Evolutionary conservation across 2,113 vertebrate genomes (phyloP), one percentile per base, ranked within the genome.

Genomic region (Lagopus leucura): DNA sequence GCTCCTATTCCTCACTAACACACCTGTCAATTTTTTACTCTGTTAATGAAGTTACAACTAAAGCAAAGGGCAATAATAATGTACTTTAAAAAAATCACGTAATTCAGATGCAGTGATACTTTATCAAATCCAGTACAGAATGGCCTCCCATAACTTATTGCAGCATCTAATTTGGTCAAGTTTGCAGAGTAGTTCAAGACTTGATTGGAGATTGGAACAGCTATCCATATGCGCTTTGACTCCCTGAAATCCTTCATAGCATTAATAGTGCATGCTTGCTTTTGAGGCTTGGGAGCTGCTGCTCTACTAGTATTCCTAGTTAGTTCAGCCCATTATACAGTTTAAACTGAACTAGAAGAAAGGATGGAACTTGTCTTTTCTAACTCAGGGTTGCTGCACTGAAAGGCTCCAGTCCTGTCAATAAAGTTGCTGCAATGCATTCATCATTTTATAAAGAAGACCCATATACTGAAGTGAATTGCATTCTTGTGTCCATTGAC

Each of bases 81-180:
- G n/a, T 16, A 27, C 25, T 54, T 50, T 54, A 10, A 54, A 69
- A 60, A 2, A 45, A 28, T 25, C n/a, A 61, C 42, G 7, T 17
- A 27, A 79, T 92, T 94, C 91, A 75, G 11, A 45, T 57, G n/a
- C 87, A 70, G 3, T 77, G 61, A 71, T 40, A 61, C 36, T 86
- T 64, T 74, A 93, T 71, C 60, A 92, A 95, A 32, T 92, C 57
- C 32, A 89, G 77, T 34, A 55, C 65, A 48, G 40, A 86, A 79
- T 70, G 18, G 82, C 24, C 36, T 83, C 34, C 42, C 16, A 24
- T 90, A 75, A 69, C 7, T 91, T 94, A 34, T 5, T 32, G n/a
- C 45, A 74, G 34, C 45, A 90, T 65, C 16, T 84, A 27, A 74
- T 61, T 63, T 30, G 34, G 8, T 10, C 42, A 86, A 34, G 13